Base-by-base conservation (phyloP, 2,797 vertebrate genomes). In the Semaprochilodus insignis region DNA sequence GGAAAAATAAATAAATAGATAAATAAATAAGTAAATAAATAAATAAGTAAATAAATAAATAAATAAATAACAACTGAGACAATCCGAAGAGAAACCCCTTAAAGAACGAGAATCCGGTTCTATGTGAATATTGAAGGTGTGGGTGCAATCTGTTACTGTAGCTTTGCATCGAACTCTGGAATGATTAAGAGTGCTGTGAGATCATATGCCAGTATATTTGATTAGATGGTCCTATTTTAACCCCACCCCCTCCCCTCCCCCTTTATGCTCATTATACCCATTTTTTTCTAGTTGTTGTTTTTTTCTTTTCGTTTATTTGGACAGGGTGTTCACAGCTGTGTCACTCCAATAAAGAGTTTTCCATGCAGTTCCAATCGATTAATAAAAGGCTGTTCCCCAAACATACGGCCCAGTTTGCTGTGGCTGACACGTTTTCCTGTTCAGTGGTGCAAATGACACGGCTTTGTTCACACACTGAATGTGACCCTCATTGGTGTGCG, bases 341-440 rank as follows among this genome's bases (percentile, higher is more conserved):
- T 90, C 94, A 93, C 93, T 92, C 90, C 88, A 95, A 92, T 94
- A 95, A 95, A 95, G 93, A 93, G 13, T 85, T 89, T 94, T 94
- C 94, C 94, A 94, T 92, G 92, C 91, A 91, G 90, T 93, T 94
- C 90, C 90, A 92, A 94, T 92, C 92, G 91, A 94, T 93, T 91
- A 95, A 95, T 95, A 94, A 95, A 95, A 93, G 92, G 92, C 91
- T 95, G 92, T 94, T 94, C 91, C 93, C 92, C 91, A 93, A 93
- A 89, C 19, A 5, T 44, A 88, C 90, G 81, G 90, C 89, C 80
- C 79, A 79, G 88, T 94, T 91, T 92, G 90, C 89, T 89, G 85
- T 92, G 90, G 89, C 74, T 92, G 89, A 85, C 83, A 91, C 27
- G 62, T 89, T 23, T 89, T 88, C 67, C 84, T 86, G 77, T 85